phyloP scores from a whole-genome alignment of 1,140 invertebrate genomes.

The Drosophila ercepeae region DNA sequence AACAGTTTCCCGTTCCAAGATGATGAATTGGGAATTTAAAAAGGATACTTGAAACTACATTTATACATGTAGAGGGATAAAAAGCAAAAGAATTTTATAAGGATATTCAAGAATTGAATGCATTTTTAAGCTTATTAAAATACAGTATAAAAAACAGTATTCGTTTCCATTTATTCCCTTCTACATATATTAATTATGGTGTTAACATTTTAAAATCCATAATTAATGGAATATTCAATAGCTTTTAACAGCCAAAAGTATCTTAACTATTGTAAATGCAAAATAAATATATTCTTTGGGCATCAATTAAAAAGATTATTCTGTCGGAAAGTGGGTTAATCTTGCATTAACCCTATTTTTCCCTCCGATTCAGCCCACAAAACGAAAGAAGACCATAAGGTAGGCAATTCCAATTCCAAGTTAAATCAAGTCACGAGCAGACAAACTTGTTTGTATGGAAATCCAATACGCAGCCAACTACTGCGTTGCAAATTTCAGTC shows the following conservation, averaged over 20 bases:
- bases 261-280: background rate
- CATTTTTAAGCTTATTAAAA: too few relatives aligned
- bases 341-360: conserved; percentile 12
- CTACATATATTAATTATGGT: background rate
- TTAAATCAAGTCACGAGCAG: conserved; percentile 27
- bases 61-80: too few relatives aligned
- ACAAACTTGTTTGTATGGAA: conserved; percentile 27
- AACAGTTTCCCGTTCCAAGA: background rate
- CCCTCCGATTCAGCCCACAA: background rate
- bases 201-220: background rate
- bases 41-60: background rate
- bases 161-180: too few relatives aligned
- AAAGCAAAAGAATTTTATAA: too few relatives aligned
- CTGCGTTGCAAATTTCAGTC: conserved; percentile 36
- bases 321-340: conserved; percentile 10
- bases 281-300: background rate
- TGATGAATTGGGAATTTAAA: background rate
- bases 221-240: background rate
- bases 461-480: conserved; percentile 47
- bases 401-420: background rate
- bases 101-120: too few relatives aligned
- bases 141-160: too few relatives aligned
- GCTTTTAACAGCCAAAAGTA: background rate
- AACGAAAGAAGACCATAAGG: conserved; percentile 4
- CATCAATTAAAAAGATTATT: conserved; percentile 4